Percentiles rank a stretch among this genome's conserved stretches.
These are phyloP conservation scores for Perognathus longimembris DNA, from an alignment of 2,113 vertebrate genomes.

Conservation along the genomic window DNA sequence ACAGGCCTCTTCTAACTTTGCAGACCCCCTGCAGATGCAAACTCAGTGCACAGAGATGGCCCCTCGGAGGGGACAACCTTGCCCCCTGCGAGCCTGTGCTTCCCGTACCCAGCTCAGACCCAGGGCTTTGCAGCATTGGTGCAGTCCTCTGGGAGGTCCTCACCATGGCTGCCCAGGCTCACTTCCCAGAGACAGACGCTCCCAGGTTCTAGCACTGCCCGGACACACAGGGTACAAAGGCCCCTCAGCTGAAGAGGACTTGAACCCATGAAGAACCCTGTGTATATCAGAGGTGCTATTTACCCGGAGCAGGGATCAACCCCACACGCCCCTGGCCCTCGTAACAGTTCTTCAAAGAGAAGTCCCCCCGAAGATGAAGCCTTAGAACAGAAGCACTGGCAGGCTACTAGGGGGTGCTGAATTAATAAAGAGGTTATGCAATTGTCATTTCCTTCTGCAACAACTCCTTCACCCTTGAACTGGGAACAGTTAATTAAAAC, in stretches of 20 bases:
- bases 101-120: not conserved
- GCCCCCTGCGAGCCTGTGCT: no score
- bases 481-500: not conserved
- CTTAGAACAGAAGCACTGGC: not conserved
- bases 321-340: not conserved
- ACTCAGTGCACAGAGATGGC: not conserved
- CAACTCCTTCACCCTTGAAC: not conserved
- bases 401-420: not conserved
- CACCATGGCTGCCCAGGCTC: not conserved
- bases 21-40: no score
- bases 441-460: not conserved
- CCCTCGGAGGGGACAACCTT: no score
- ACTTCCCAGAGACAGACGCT: not conserved
- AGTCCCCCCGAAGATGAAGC: not conserved
- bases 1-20: not conserved
- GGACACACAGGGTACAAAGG: not conserved
- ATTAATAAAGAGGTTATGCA: no score
- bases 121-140: not conserved
- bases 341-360: not conserved
- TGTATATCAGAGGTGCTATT: not conserved
- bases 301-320: not conserved
- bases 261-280: fast-evolving
- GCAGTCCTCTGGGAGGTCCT: no score
- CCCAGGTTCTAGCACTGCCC: not conserved
- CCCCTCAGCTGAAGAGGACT: not conserved